These are phyloP conservation scores for Pelodytes ibericus DNA, from an alignment of 2,797 vertebrate genomes.

Conservation along the genomic window DNA sequence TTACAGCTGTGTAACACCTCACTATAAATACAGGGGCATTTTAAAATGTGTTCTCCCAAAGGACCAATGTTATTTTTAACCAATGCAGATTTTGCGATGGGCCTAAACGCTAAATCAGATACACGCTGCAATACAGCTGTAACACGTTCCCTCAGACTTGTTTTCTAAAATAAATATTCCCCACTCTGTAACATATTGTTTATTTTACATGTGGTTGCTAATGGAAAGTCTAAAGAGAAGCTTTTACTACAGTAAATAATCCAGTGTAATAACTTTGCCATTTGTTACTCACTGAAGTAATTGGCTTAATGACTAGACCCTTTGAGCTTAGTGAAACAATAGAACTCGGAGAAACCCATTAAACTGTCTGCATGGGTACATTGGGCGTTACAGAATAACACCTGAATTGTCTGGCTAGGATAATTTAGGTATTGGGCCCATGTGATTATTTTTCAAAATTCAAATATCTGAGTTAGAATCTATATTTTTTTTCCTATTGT, in stretches of 20 bases:
- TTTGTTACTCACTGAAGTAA: conserved; percentile 35
- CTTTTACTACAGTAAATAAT: conserved; percentile 35
- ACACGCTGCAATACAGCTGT: not conserved
- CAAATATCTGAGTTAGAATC: no score
- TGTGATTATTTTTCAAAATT: not conserved
- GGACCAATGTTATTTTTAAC: not conserved
- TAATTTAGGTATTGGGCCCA: not conserved
- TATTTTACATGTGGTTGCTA: conserved; percentile 44
- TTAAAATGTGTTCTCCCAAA: not conserved
- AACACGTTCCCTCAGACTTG: conserved; percentile 1
- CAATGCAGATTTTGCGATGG: conserved; percentile 14
- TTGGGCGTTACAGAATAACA: not conserved
- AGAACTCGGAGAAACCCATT: conserved; percentile 8
- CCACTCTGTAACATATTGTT: conserved; percentile 21
- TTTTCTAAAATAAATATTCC: conserved; percentile 33
- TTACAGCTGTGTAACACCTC: conserved; percentile 9
- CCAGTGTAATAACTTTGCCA: conserved; percentile 18
- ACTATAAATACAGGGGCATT: not conserved
- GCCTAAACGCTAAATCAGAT: not conserved
- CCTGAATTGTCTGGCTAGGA: not conserved
- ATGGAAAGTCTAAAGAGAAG: conserved; percentile 33
- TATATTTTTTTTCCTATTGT: no score
- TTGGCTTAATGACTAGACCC: conserved; percentile 24
- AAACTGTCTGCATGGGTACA: not conserved
- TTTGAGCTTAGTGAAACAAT: conserved; percentile 24